Base-by-base conservation (phyloP, 2,888 invertebrate species). In the Rhimphoctona megacephalus region DNA sequence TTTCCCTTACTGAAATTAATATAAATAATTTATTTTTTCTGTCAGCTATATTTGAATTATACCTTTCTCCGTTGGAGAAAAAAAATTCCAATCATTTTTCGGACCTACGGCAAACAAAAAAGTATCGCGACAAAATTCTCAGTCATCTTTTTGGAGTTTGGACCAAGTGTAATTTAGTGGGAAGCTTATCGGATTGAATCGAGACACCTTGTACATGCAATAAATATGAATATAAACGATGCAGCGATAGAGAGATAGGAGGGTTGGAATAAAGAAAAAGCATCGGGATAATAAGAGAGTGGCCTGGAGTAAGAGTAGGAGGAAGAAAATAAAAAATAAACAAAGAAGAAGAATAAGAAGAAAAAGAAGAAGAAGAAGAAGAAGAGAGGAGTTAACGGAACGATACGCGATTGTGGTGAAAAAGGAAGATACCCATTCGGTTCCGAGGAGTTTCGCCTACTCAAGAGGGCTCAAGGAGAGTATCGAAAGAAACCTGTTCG, bases 401-500 rank as follows among this genome's bases (percentile, higher is more conserved):
- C 72, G 83, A 49, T 57, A 70, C 36, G 72, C 54, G 69, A n/a
- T 74, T 64, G 85, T 77, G 77, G 66, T 54, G 66, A 66, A 72
- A 77, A 67, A 80, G 52, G 64, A 66, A 81, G 72, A 73, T 81
- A 74, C 80, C 73, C 67, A 74, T 69, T 49, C 22, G 30, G 52
- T 69, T 73, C 36, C 5, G 90, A 91, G 91, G 90, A 76, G 92
- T 92, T 92, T 92, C 92, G 92, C 92, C 93, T 92, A 91, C 91
- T 91, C 92, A 91, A 92, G 70, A 46, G 54, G 67, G 79, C 67
- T 39, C 67, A 39, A n/a, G 67, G 76, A 66, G 84, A 85, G 70
- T 64, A 83, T 81, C 90, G 90, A 90, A 90, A 90, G 90, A 92
- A 93, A 93, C 93, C 92, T 91, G 93, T 93, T 91, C 88, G 91